These are phyloP conservation scores for Drosophila subsilvestris DNA, from an alignment of 2,888 invertebrate species.

Conservation along the genomic window DNA sequence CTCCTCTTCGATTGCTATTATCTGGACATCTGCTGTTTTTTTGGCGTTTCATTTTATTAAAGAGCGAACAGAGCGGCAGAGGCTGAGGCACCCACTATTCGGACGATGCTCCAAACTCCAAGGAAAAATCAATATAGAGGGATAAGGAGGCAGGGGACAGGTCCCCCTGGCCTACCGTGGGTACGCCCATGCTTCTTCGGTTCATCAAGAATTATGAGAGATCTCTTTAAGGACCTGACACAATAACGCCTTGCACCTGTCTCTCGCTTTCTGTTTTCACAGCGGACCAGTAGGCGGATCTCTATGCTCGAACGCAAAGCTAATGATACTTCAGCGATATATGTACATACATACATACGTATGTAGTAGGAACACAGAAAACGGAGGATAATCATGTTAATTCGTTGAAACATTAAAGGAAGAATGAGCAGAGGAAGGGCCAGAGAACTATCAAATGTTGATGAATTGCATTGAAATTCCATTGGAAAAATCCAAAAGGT, in stretches of 20 bases:
- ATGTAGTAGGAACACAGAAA: not conserved
- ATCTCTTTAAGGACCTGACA: slow-evolving; percentile 32
- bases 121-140: slow-evolving; percentile 60
- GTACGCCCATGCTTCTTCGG: slow-evolving; percentile 6
- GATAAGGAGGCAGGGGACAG: too few species aligned
- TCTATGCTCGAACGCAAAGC: slow-evolving; percentile 15
- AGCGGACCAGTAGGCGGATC: slow-evolving; percentile 18
- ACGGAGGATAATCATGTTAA: not conserved
- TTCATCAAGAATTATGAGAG: slow-evolving; percentile 18
- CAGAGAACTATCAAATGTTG: not conserved
- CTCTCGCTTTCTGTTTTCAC: not conserved
- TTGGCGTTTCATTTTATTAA: slow-evolving; percentile 23
- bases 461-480: not conserved
- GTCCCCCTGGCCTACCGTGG: too few species aligned
- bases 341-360: not conserved
- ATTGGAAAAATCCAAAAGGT: not conserved
- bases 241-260: slow-evolving; percentile 33
- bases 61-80: slow-evolving; percentile 16
- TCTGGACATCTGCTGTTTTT: slow-evolving; percentile 63
- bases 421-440: not conserved
- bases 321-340: slow-evolving; percentile 23
- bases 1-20: slow-evolving; percentile 60
- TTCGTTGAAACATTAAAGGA: too few species aligned
- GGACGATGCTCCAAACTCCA: slow-evolving; percentile 18
- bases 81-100: slow-evolving; percentile 48